A percentile compares a stretch with the other conserved stretches of the same genome.
phyloP scores from a whole-genome alignment of 37 sponge, comb jelly and placozoan species.

The Dysidea cf. avara region DNA sequence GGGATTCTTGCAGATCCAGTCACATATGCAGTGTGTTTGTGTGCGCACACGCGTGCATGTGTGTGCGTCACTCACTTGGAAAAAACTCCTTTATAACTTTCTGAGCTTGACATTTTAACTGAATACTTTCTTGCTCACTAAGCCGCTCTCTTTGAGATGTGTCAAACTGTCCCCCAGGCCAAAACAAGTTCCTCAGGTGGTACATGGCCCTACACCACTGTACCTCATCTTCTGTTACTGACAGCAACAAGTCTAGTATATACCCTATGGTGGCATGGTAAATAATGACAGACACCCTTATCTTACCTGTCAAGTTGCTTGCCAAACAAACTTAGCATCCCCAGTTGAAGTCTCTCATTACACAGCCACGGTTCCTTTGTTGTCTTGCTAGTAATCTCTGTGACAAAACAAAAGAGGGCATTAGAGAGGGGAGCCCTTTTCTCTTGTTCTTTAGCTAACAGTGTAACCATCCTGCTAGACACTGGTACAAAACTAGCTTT shows the following conservation, averaged over 20 bases:
- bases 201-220: constrained; percentile 64
- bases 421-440: constrained; percentile 39
- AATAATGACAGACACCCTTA: not conserved
- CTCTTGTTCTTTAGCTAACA: constrained; percentile 7
- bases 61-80: constrained; percentile 76
- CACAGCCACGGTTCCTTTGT: constrained; percentile 57
- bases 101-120: constrained; percentile 40
- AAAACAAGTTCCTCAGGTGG: constrained; percentile 60
- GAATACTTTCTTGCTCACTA: constrained; percentile 23
- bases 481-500: no score
- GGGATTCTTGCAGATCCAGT: no score
- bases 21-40: no score
- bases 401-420: constrained; percentile 54
- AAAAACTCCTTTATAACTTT: constrained; percentile 63
- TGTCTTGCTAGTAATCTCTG: constrained; percentile 43
- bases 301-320: constrained; percentile 57
- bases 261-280: not conserved
- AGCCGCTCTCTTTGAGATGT: not conserved
- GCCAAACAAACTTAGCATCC: constrained; percentile 48
- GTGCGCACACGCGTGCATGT: no score
- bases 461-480: not conserved
- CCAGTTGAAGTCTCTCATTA: constrained; percentile 44
- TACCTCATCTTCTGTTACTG: constrained; percentile 26
- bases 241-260: not conserved
- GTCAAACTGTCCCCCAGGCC: constrained; percentile 56